phyloP scores from a whole-genome alignment of 2,113 vertebrate genomes.

The Fukomys damarensis region DNA sequence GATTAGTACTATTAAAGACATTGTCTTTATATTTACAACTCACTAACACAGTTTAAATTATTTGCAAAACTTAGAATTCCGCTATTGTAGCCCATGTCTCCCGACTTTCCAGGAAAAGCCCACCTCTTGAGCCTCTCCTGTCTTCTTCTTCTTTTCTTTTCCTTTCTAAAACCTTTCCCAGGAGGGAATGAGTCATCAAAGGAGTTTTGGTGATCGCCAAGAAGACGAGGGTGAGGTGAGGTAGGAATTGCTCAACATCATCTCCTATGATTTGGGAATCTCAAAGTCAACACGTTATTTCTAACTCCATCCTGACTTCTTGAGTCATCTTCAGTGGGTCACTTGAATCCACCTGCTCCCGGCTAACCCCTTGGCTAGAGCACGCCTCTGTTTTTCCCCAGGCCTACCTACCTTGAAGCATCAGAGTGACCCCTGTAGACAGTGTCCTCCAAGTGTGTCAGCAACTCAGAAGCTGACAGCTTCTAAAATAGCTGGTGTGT shows the following conservation, averaged over 20 bases:
- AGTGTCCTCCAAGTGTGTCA: conserved; percentile 77
- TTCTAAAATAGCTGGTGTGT: conserved; percentile 67
- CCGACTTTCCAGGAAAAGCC: not conserved
- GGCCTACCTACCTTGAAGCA: conserved; percentile 74
- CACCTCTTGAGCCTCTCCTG: not conserved
- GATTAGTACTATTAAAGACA: not conserved
- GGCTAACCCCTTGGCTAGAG: not conserved
- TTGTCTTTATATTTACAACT: conserved; percentile 20
- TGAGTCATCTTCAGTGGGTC: not conserved
- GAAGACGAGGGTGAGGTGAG: not conserved
- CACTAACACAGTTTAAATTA: not conserved
- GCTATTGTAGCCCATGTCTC: not conserved
- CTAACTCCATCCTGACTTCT: not conserved
- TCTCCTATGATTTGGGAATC: not conserved
- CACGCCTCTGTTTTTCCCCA: conserved; percentile 19
- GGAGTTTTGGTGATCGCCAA: not conserved
- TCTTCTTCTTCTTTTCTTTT: not conserved
- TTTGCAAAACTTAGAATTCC: not conserved
- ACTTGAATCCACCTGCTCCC: not conserved
- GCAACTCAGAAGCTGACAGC: conserved; percentile 69
- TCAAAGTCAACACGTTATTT: not conserved
- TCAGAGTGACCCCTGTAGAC: conserved; percentile 64
- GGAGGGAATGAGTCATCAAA: not conserved
- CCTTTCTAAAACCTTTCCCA: not conserved
- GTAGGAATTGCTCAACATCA: not conserved